Evolutionary conservation across 2,888 invertebrate species (phyloP).

Genomic region (Sipha maydis): DNA sequence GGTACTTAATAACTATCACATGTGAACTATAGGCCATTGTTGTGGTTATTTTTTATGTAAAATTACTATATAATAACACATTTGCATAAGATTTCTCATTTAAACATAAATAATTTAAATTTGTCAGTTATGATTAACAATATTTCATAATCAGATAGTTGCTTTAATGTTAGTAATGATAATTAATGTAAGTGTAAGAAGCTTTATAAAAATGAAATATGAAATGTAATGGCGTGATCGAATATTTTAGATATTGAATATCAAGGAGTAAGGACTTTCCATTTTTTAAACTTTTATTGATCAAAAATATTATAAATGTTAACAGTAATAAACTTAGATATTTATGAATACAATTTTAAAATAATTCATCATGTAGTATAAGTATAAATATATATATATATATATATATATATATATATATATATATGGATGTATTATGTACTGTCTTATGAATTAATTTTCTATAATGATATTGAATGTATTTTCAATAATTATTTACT

Average conservation of each 20-base stretch:
- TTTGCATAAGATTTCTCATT: not conserved
- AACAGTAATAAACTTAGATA: not conserved
- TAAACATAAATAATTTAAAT: conserved; percentile 12
- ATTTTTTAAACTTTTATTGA: not conserved
- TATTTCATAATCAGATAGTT: not conserved
- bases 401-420: not conserved
- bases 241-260: not conserved
- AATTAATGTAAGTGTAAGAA: too few species aligned
- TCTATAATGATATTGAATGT: not conserved
- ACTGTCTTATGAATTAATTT: not conserved
- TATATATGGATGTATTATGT: not conserved
- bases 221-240: not conserved
- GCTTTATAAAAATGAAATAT: too few species aligned
- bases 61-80: not conserved
- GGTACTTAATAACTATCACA: conserved; percentile 28
- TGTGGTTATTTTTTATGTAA: not conserved
- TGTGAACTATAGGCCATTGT: not conserved
- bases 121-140: not conserved
- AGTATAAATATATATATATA: not conserved
- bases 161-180: too few species aligned
- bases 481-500: not conserved
- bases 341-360: conserved; percentile 2
- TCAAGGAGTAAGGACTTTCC: not conserved
- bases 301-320: not conserved
- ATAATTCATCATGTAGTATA: conserved; percentile 3